These are phyloP conservation scores for Diaperis boleti DNA, from an alignment of 2,888 invertebrate species.

Conservation along the genomic window DNA sequence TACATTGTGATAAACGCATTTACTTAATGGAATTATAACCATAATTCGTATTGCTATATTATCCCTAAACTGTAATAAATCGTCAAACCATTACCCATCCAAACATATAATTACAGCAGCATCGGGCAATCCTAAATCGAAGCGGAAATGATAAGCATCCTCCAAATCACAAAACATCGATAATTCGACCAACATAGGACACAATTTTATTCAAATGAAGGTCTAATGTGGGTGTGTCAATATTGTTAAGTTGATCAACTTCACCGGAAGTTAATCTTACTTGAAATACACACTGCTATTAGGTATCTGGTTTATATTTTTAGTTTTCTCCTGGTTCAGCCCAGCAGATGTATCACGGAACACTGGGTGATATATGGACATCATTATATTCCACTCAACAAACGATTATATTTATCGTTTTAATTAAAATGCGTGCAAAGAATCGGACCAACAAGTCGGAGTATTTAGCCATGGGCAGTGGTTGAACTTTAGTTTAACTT, in stretches of 20 bases:
- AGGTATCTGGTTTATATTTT: conserved; percentile 27
- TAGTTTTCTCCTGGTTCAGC: background rate
- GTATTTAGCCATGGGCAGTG: too few species aligned
- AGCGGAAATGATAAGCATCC: conserved; percentile 42
- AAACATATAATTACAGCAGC: conserved; percentile 27
- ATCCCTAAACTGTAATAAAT: conserved; percentile 33
- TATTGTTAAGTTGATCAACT: conserved; percentile 46
- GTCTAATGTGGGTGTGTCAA: conserved; percentile 43
- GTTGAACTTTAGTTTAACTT: too few species aligned
- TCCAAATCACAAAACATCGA: conserved; percentile 36
- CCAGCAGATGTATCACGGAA: background rate
- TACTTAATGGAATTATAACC: too few species aligned
- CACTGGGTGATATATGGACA: background rate
- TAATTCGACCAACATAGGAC: conserved; percentile 37
- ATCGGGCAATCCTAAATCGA: conserved; percentile 40
- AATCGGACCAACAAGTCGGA: background rate
- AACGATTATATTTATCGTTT: conserved; percentile 5
- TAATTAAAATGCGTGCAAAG: background rate
- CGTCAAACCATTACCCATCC: conserved; percentile 26
- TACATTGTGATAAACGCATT: too few species aligned
- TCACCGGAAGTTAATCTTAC: conserved; percentile 45
- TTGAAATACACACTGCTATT: conserved; percentile 15
- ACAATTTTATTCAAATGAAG: conserved; percentile 39
- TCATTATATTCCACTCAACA: conserved; percentile 12
- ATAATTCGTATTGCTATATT: too few species aligned